These are phyloP conservation scores for Philypnodon macrostomus DNA, from an alignment of 2,797 vertebrate species.

Conservation along the genomic window DNA sequence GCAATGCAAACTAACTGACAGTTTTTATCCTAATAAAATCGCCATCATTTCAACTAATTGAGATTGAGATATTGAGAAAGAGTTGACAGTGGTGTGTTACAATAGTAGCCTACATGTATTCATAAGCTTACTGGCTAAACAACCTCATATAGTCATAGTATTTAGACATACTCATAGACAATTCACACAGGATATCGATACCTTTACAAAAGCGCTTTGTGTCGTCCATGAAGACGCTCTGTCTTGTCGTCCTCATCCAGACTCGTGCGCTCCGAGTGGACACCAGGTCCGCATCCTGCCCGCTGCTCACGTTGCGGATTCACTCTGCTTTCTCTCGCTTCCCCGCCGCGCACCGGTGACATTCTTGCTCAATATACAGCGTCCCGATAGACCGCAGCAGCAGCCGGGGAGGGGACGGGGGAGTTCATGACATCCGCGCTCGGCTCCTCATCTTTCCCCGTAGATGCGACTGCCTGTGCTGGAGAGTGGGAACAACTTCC, in stretches of 20 bases:
- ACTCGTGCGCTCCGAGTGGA: conserved; percentile 30
- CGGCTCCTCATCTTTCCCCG: conserved; percentile 40
- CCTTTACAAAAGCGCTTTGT: conserved; percentile 38
- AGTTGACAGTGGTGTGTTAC: too few relatives aligned
- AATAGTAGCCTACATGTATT: too few relatives aligned
- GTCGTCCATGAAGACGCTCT: conserved; percentile 29
- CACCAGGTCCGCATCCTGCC: conserved; percentile 39
- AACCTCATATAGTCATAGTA: too few relatives aligned
- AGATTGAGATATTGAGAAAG: too few relatives aligned
- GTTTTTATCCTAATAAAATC: too few relatives aligned
- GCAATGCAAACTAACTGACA: too few relatives aligned
- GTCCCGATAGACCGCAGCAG: conserved; percentile 16
- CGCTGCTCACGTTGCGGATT: conserved; percentile 26
- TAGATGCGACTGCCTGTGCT: conserved; percentile 47
- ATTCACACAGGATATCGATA: conserved; percentile 15
- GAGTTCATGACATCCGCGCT: conserved; percentile 34
- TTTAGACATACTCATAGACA: too few relatives aligned
- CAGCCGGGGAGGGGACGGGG: conserved; percentile 7
- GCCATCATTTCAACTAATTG: too few relatives aligned
- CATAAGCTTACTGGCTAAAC: too few relatives aligned
- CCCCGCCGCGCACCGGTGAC: conserved; percentile 24
- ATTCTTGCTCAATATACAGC: conserved; percentile 28
- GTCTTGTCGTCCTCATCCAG: conserved; percentile 12
- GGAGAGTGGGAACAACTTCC: conserved; percentile 15
- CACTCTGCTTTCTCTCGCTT: conserved; percentile 14